phyloP scores from a whole-genome alignment of 2,888 invertebrate genomes.

The Argyresthia goedartella region DNA sequence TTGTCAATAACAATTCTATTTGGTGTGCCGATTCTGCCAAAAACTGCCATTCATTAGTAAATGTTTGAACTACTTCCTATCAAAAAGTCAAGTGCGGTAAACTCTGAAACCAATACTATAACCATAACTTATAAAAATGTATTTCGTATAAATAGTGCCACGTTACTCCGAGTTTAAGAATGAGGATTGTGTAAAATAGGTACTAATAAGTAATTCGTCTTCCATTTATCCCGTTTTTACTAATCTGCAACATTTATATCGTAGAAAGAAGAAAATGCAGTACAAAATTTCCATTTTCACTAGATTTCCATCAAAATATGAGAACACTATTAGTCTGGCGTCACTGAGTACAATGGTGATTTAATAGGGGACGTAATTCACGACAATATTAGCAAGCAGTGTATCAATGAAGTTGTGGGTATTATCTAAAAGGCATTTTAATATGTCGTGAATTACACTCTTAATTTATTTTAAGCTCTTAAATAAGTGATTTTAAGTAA shows the following conservation, averaged over 20 bases:
- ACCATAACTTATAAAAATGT: conserved; percentile 1
- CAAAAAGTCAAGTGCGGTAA: too few species aligned
- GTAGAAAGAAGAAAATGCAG: not conserved
- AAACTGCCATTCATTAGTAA: not conserved
- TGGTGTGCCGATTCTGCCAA: not conserved
- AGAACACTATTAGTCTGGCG: not conserved
- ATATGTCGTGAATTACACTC: too few species aligned
- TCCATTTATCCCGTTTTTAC: not conserved
- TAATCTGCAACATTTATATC: not conserved
- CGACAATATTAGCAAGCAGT: not conserved
- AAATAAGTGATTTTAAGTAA: conserved; percentile 13
- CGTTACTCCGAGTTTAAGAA: not conserved
- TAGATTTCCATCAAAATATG: not conserved
- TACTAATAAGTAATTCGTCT: not conserved
- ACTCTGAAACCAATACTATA: not conserved
- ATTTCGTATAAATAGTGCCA: not conserved
- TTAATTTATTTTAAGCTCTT: too few species aligned
- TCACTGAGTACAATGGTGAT: conserved; percentile 10
- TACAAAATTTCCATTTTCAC: not conserved
- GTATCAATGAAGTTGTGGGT: too few species aligned
- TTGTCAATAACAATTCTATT: not conserved
- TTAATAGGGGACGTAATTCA: conserved; percentile 8
- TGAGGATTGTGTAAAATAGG: not conserved
- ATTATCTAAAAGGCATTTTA: too few species aligned
- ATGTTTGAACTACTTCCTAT: too few species aligned